phyloP scores from a whole-genome alignment of 2,797 vertebrate species.

The Botia kubotai region DNA sequence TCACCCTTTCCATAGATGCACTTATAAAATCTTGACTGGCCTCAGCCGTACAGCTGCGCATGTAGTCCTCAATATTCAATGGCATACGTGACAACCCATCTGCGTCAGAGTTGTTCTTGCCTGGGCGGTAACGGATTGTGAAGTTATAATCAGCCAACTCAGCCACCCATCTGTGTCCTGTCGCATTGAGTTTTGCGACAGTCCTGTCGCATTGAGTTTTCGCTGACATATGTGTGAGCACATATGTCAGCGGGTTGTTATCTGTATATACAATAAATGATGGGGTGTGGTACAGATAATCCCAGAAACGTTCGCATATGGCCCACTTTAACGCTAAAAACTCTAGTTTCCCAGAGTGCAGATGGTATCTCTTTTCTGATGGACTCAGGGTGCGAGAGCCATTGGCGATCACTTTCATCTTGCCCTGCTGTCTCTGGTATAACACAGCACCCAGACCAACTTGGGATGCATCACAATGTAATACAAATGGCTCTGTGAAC shows the following conservation, averaged over 20 bases:
- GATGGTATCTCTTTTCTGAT: conserved; percentile 45
- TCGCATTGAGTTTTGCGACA: conserved; percentile 38
- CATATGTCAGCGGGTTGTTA: conserved; percentile 38
- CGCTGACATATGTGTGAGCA: no score
- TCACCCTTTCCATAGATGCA: conserved; percentile 20
- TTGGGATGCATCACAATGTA: conserved; percentile 51
- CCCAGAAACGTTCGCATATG: conserved; percentile 17
- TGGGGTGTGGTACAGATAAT: conserved; percentile 34
- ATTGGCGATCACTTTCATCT: conserved; percentile 43
- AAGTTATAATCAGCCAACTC: no score
- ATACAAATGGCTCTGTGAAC: conserved; percentile 22
- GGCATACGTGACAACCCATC: conserved; percentile 39
- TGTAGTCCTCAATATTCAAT: conserved; percentile 23
- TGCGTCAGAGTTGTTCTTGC: conserved; percentile 33
- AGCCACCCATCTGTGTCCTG: conserved; percentile 42
- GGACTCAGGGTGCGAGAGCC: conserved; percentile 45
- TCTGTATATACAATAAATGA: conserved; percentile 28
- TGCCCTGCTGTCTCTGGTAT: conserved; percentile 43
- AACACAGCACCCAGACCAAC: conserved; percentile 31
- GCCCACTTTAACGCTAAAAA: conserved; percentile 27
- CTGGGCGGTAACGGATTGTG: no score
- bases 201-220: no score
- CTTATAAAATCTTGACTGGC: conserved; percentile 22
- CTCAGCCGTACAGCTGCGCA: conserved; percentile 21
- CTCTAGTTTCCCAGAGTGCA: conserved; percentile 37